Base-by-base conservation (phyloP, 2,888 invertebrate species). In the Pyralis farinalis region DNA sequence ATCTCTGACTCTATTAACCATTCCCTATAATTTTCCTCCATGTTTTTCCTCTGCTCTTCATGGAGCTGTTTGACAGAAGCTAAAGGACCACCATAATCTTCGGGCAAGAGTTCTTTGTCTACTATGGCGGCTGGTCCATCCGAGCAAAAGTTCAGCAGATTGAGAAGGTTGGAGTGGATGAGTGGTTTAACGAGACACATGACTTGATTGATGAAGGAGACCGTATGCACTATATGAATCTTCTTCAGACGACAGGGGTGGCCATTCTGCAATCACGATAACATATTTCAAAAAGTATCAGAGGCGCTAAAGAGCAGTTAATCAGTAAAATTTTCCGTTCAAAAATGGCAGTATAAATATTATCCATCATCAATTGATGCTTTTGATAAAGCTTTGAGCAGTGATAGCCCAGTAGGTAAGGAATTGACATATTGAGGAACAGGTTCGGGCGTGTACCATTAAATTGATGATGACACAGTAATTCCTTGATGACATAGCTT, bases 181-280 rank as follows among this genome's bases (percentile, higher is more conserved):
- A 93, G 81, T 0, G 93, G 93, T 46, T 92, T 90, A 5, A 93
- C 82, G 31, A 93, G 85, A 38, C 92, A 89, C 92, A 93, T 92
- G 12, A 93, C 90, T 71, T 93, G 93, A 66, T 93, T 92, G 55
- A 93, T 92, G 79, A 92, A 93, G 34, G 91, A 91, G 4, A 92
- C 92, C 0, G 93, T 91, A 64, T 93, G 92, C 31, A 93, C 87
- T 0, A 93, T 90, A 68, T 93, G 93, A 55, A 93, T 90, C 58
- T 90, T 91, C 73, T 92, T 93, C 10, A 93, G 81, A 42, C 93
- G 90, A 35, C 91, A 91, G 0, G 93, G 93, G 63, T 93, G 93
- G 0, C 92, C 93, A 61, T 92, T 93, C 92, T 92, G 76, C 11
- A 86, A 80, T 16, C 6, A 31, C 40, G 31, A 33, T 8, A 20